Conservation (phyloP, 2,797 vertebrate genomes). For the Scarus forsteni region DNA sequence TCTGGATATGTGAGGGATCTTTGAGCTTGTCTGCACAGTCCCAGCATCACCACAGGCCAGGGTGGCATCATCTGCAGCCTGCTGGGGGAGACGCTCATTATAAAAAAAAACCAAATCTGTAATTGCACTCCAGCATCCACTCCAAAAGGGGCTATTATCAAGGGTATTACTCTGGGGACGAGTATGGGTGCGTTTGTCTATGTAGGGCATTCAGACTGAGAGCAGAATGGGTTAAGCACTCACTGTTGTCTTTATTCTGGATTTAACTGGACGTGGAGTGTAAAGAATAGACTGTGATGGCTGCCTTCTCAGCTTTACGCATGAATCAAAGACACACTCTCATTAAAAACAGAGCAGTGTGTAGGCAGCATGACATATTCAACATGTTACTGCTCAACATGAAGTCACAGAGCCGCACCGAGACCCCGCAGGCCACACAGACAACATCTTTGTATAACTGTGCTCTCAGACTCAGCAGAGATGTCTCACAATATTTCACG, state of each 20-base stretch:
- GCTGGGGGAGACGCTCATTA: constrained; percentile 49
- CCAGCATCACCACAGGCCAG: constrained; percentile 46
- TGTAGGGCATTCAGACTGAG: constrained; percentile 45
- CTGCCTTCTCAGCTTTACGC: constrained; percentile 16
- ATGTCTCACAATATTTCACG: constrained; percentile 41
- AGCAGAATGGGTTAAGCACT: constrained; percentile 44
- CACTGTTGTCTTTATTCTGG: constrained; percentile 31
- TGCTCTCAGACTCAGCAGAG: constrained; percentile 22
- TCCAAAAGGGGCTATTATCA: constrained; percentile 53
- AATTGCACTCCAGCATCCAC: constrained; percentile 57
- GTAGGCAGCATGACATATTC: constrained; percentile 31
- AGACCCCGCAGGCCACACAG: constrained; percentile 17
- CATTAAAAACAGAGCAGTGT: constrained; percentile 7
- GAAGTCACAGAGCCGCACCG: constrained; percentile 16
- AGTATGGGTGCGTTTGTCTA: constrained; percentile 42
- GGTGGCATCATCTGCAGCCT: constrained; percentile 63
- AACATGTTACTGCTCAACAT: constrained; percentile 33
- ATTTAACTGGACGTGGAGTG: constrained; percentile 22
- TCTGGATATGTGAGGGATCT: constrained; percentile 79
- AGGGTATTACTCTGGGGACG: constrained; percentile 41
- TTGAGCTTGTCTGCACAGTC: constrained; percentile 70
- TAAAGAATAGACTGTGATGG: constrained; percentile 32
- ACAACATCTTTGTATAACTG: constrained; percentile 20
- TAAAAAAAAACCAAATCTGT: constrained; percentile 55
- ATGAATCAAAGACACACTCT: constrained; percentile 39